Evolutionary conservation across 2,888 invertebrate species (phyloP).

Genomic region (Siphlonurus alternatus): DNA sequence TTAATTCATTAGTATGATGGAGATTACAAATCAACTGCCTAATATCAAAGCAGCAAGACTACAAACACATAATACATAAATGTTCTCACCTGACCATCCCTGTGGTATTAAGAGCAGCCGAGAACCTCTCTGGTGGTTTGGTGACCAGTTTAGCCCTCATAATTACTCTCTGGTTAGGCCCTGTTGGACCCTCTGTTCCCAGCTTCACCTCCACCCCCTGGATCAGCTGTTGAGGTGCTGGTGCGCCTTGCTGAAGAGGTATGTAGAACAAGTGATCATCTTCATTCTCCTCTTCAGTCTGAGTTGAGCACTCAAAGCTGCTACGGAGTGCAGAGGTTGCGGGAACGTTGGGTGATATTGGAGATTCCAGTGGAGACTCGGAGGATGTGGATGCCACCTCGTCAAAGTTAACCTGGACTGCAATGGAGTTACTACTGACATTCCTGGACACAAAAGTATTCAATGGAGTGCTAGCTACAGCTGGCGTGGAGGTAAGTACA

Average conservation of each 20-base stretch:
- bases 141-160: slow-evolving; percentile 47
- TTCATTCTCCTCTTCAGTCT: slow-evolving; percentile 32
- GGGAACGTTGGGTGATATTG: not conserved
- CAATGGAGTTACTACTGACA: slow-evolving; percentile 29
- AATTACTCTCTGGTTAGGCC: slow-evolving; percentile 41
- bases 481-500: not conserved
- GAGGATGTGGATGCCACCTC: slow-evolving; percentile 9
- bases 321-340: not conserved
- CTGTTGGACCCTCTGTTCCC: slow-evolving; percentile 42
- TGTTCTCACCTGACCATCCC: not conserved
- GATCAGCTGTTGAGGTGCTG: slow-evolving; percentile 28
- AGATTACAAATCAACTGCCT: too few relatives aligned
- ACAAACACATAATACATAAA: too few relatives aligned
- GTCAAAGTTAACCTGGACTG: slow-evolving; percentile 36
- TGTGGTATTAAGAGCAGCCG: not conserved
- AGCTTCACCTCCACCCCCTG: slow-evolving; percentile 47
- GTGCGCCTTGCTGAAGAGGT: slow-evolving; percentile 30
- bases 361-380: slow-evolving; percentile 10
- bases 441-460: not conserved
- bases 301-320: slow-evolving; percentile 26
- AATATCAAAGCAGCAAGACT: too few relatives aligned
- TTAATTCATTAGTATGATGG: too few relatives aligned
- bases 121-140: slow-evolving; percentile 28
- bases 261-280: slow-evolving; percentile 44
- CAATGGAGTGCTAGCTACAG: not conserved